phyloP scores from a whole-genome alignment of 53 echinoderm and acorn worm genomes.

The Mesocentrotus franciscanus region DNA sequence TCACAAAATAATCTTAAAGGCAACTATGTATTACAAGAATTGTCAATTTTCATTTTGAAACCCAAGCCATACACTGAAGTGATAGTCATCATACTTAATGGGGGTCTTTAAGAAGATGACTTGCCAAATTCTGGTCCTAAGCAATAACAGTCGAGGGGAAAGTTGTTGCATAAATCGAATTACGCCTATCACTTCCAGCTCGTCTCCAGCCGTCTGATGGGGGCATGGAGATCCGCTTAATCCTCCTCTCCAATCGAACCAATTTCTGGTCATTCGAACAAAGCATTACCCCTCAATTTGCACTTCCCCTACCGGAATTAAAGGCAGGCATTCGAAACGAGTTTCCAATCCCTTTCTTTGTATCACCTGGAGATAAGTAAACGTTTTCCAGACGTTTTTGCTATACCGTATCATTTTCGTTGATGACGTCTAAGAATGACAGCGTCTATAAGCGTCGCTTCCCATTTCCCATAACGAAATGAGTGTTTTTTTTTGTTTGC shows the following conservation, averaged over 20 bases:
- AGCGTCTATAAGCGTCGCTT: not conserved
- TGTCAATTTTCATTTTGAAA: not conserved
- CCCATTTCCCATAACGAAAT: not conserved
- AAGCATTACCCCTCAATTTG: constrained; percentile 46
- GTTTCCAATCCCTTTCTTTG: not conserved
- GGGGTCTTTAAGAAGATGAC: constrained; percentile 24
- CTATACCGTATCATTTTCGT: not conserved
- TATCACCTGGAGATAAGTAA: not conserved
- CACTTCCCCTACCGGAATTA: constrained; percentile 41
- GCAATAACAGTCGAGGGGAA: constrained; percentile 37
- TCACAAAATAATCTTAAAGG: no score
- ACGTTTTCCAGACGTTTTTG: constrained; percentile 23
- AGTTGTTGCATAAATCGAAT: constrained; percentile 56
- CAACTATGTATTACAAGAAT: not conserved
- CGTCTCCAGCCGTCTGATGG: not conserved
- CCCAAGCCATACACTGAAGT: not conserved
- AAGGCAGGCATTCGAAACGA: constrained; percentile 36
- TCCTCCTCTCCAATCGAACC: constrained; percentile 46
- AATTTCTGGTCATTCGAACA: constrained; percentile 59
- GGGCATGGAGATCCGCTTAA: constrained; percentile 9
- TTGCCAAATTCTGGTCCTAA: constrained; percentile 25
- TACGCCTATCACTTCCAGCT: constrained; percentile 37
- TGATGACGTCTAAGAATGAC: not conserved
- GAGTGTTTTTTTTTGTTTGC: not conserved
- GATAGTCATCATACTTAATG: not conserved